These are phyloP conservation scores for Neopipo cinnamomea DNA, from an alignment of 2,113 vertebrate genomes.

Conservation along the genomic window DNA sequence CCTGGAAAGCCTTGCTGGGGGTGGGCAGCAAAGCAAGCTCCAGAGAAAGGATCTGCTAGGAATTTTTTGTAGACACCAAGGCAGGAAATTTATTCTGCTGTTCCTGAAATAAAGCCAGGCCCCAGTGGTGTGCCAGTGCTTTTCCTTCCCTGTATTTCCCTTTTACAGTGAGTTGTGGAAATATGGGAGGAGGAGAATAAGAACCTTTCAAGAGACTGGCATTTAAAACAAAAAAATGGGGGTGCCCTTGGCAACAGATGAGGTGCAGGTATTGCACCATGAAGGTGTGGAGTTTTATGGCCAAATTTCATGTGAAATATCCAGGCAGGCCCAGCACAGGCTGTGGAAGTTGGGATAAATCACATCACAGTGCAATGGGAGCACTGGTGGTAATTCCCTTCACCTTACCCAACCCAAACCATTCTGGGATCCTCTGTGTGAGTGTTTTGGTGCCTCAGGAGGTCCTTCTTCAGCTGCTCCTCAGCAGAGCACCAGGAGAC, in stretches of 20 bases:
- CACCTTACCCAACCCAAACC: neutral
- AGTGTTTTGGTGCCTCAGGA: neutral
- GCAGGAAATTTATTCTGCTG: constrained; percentile 13
- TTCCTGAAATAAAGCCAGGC: neutral
- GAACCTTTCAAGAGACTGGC: neutral
- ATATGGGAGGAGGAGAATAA: neutral
- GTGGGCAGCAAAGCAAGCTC: neutral
- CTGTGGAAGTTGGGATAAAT: neutral
- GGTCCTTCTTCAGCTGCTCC: neutral
- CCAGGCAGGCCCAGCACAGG: neutral
- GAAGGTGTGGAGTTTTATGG: neutral
- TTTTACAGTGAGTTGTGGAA: neutral
- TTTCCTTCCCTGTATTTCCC: neutral
- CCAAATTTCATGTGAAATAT: no score
- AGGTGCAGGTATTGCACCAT: neutral
- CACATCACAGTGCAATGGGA: neutral
- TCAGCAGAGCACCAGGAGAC: neutral
- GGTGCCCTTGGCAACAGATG: neutral
- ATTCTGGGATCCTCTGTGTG: neutral
- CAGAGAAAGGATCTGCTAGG: neutral
- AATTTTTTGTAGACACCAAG: neutral
- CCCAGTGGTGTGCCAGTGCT: neutral
- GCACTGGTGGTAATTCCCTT: no score
- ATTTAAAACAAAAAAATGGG: neutral
- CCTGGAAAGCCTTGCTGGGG: neutral